Base-by-base conservation (phyloP, 2,113 vertebrate genomes). In the Siniperca knerii region DNA sequence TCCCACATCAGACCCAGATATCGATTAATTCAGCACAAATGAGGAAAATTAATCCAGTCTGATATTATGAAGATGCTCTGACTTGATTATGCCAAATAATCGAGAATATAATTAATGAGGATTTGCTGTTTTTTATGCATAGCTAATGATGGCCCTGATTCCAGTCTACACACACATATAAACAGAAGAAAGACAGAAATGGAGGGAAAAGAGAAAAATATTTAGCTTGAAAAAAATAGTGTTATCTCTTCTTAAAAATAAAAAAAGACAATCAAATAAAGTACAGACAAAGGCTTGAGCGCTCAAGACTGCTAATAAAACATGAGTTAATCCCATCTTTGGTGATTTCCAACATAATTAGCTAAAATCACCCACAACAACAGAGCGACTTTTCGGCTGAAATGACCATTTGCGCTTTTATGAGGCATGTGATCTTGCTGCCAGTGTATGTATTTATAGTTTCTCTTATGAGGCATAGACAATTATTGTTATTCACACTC, bases 401-500 rank as follows among this genome's bases (percentile, higher is more conserved):
- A 90, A 87, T 84, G 84, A 90, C 72, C 77, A 86, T 90, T 92
- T 82, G 54, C 13, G 25, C 72, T 89, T 87, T 89, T 91, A 92
- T 84, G 90, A 91, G 78, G 69, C 89, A 79, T 85, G 71, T 64
- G 79, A 86, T 86, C 71, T 77, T 61, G 42, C 33, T 75, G 72
- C 79, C 77, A 33, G 60, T 46, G 79, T 76, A 72, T 90, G 83
- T 90, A 87, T 94, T 95, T 92, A 95, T 83, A 86, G 85, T 83
- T 89, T 87, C 87, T 82, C 81, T 89, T 88, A 91, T 77, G 89
- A 87, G 86, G 50, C 83, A 72, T 62, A 77, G 84, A 89, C 81
- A 87, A 87, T 82, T 84, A 93, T 93, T 94, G 92, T 92, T 93
- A 94, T 94, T 94, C 94, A 93, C 86, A 90, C 88, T 82, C 48